A percentile compares a stretch with the other conserved stretches of the same genome.
Conservation (phyloP, 2,888 invertebrate genomes). For the Monoplex corrugatus region DNA sequence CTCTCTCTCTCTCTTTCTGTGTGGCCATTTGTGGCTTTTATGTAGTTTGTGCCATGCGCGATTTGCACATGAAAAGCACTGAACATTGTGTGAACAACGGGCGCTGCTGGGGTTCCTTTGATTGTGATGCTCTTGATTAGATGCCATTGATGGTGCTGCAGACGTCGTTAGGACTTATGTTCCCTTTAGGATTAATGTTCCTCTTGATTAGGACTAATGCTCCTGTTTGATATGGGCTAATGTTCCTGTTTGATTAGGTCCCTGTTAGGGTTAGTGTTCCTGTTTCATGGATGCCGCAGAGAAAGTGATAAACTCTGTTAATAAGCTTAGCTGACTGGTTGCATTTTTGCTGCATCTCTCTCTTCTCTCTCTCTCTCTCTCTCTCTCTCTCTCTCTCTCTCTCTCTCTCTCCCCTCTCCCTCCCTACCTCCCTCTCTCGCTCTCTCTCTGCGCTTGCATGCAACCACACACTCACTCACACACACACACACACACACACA, state of each 20-base stretch:
- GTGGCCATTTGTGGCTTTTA: not conserved
- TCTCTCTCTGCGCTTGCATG: not conserved
- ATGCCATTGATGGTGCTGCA: constrained; percentile 3
- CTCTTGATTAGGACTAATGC: too few species aligned
- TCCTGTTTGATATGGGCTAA: too few species aligned
- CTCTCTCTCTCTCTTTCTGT: too few species aligned
- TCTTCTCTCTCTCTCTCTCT: not conserved
- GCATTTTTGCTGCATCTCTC: not conserved
- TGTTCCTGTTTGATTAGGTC: too few species aligned
- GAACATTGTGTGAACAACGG: not conserved
- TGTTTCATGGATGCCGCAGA: too few species aligned
- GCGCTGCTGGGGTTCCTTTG: not conserved
- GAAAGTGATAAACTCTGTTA: too few species aligned
- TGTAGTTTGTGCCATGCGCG: not conserved
- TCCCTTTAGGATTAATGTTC: too few species aligned
- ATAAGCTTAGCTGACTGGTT: not conserved
- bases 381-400: not conserved
- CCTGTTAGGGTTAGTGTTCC: too few species aligned
- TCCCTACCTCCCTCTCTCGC: not conserved
- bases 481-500: not conserved
- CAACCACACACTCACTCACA: constrained; percentile 9
- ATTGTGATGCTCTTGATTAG: not conserved
- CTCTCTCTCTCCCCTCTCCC: not conserved
- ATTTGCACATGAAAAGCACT: constrained; percentile 21
- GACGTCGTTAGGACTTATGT: constrained; percentile 23